Evolutionary conservation across 2,888 invertebrate genomes (phyloP), one percentile per base, ranked within the genome.

Genomic region (Ligdia adustata): DNA sequence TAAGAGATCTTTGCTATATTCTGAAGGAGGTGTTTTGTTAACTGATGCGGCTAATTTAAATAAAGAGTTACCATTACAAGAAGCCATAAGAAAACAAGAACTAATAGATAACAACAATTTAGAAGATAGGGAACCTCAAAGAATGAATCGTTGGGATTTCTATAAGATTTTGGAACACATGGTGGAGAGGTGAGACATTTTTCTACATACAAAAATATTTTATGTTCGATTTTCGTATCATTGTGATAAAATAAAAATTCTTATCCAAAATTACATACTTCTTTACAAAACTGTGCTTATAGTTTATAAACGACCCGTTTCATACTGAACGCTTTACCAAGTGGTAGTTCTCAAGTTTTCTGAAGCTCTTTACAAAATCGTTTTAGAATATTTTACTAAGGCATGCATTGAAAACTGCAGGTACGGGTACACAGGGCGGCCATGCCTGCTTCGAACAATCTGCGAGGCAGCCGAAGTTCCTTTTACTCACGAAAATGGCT

Each of bases 401-500:
- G 52, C 52, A 38, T 59, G 58, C 56, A 67, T 70, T 69, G 60
- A 64, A 71, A 72, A 70, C 63, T 65, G 64, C 74, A 94, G 93
- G 66, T 91, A 93, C 62, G 92, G 93, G 7, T 90, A 93, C 59
- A 88, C 92, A 41, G 95, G 94, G 3, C 91, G 93, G 56, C 92
- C 92, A 22, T 96, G 96, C 79, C 75, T 96, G 60, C 82, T 96
- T 55, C 92, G 94, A 62, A 92, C 93, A 57, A 94, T 96, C 72
- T 96, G 96, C 72, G 95, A 96, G 75, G 92, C 94, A 15, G 93
- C 95, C 0, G 92, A 93, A 62, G 87, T 92, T 51, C 93, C 95
- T 37, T 92, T 95, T 67, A 91, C 90, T 59, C 91, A 93, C 68
- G 92, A 93, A 63, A 93, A 93, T 64, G 95, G 95, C 3, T 86